Evolutionary conservation across 2,113 vertebrate species (phyloP).

Genomic region (Hippocampus barbouri): DNA sequence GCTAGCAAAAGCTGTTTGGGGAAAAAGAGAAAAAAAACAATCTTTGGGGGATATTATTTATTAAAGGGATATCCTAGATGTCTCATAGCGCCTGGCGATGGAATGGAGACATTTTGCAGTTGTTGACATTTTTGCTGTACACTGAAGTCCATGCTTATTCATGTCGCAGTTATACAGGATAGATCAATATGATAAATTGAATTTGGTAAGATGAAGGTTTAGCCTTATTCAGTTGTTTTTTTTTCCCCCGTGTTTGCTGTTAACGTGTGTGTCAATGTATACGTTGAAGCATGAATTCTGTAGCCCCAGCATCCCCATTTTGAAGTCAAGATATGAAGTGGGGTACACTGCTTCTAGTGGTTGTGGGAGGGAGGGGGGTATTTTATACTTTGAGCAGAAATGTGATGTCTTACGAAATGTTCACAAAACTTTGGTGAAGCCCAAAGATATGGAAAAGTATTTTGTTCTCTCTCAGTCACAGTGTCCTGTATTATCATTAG

Average conservation of each 20-base stretch:
- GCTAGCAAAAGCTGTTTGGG: not conserved
- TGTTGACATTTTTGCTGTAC: conserved; percentile 30
- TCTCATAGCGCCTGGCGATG: conserved; percentile 53
- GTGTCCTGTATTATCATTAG: conserved; percentile 12
- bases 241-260: conserved; percentile 11
- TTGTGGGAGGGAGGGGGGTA: not conserved
- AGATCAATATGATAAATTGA: conserved; percentile 35
- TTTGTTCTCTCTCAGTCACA: conserved; percentile 21
- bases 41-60: conserved; percentile 53
- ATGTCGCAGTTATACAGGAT: conserved; percentile 8
- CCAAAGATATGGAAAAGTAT: conserved; percentile 35
- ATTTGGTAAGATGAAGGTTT: conserved; percentile 33
- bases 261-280: conserved; percentile 35
- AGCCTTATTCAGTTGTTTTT: not conserved
- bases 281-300: conserved; percentile 23
- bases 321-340: not conserved
- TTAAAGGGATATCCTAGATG: conserved; percentile 63
- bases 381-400: conserved; percentile 43
- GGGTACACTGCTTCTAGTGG: conserved; percentile 19
- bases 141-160: conserved; percentile 34
- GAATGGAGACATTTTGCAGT: conserved; percentile 37
- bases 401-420: conserved; percentile 29
- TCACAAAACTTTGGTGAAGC: conserved; percentile 23
- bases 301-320: conserved; percentile 9
- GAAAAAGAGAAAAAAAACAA: not conserved